These are phyloP conservation scores for Sebastes minor DNA, from an alignment of 2,797 vertebrate species.

Conservation along the genomic window DNA sequence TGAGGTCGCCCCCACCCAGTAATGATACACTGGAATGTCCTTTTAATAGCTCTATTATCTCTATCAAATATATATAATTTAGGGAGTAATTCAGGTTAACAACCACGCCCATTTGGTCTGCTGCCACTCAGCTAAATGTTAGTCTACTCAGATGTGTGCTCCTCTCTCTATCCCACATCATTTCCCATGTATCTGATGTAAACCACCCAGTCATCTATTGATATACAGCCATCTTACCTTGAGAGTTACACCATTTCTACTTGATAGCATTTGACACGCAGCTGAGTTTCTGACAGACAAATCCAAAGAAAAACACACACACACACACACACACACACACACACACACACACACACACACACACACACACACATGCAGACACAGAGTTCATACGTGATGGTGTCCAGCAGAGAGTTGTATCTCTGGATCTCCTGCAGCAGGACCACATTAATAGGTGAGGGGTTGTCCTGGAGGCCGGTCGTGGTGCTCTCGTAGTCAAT, in stretches of 20 bases:
- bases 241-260: neutral
- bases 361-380: neutral
- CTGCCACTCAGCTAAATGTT: neutral
- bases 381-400: constrained; percentile 77
- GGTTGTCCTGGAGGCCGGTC: constrained; percentile 79
- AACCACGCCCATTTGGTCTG: neutral
- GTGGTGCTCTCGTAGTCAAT: constrained; percentile 83
- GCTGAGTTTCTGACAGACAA: neutral
- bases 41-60: neutral
- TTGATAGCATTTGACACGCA: neutral
- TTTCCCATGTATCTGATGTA: neutral
- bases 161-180: neutral
- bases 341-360: neutral
- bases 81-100: neutral
- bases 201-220: neutral
- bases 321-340: neutral
- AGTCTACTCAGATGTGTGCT: neutral
- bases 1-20: neutral
- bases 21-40: neutral
- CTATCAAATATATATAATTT: neutral
- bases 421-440: constrained; percentile 92
- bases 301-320: neutral
- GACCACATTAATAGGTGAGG: constrained; percentile 88
- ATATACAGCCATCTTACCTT: neutral
- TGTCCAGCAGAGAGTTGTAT: constrained; percentile 87